Evolutionary conservation across 2,888 invertebrate genomes (phyloP), one percentile per base, ranked within the genome.

Genomic region (Hyposoter dolosus): DNA sequence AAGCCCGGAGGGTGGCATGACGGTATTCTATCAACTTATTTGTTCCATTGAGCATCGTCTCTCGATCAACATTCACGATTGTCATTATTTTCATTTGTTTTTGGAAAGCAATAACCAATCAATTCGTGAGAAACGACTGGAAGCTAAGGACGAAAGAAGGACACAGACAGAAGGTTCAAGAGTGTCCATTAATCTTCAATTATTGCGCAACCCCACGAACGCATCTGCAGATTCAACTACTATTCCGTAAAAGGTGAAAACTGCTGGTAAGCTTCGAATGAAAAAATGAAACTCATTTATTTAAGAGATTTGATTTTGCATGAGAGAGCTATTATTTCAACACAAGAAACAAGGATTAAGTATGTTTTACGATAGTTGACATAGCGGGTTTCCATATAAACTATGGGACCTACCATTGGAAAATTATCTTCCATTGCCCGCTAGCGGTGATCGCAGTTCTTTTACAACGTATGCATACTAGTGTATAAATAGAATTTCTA

Each of bases 101-200:
- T 23, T n/a, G 0, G 7, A 17, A 47, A 69, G 0, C 28, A 15
- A 6, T 15, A 68, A 9, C 10, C 43, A 10, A 40, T 43, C 10
- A 23, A 43, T 43, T 19, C 5, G 32, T 63, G 15, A 63, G 6
- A n/a, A 40, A 45, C 17, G 69, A 43, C 28, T 19, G 6, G 9
- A 45, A 28, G 19, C 9, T 3, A 23, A 15, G 12, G 40, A 23
- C 28, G 7, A 19, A 19, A 17, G 0, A 43, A 45, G 45, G 28
- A 19, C n/a, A 23, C 43, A 82, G 43, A 45, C 65, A 66, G 17
- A 71, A 23, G 40, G 23, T 74, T 78, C 74, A 85, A 82, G 77
- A 66, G 60, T 72, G 50, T 60, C 63, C 19, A 82, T 85, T 68
- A 69, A 85, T 82, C 69, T 68, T 75, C 60, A 78, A 75, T 74